Evolutionary conservation across 2,888 invertebrate genomes (phyloP), one percentile per base, ranked within the genome.

Genomic region (Dolichomitus sp.): DNA sequence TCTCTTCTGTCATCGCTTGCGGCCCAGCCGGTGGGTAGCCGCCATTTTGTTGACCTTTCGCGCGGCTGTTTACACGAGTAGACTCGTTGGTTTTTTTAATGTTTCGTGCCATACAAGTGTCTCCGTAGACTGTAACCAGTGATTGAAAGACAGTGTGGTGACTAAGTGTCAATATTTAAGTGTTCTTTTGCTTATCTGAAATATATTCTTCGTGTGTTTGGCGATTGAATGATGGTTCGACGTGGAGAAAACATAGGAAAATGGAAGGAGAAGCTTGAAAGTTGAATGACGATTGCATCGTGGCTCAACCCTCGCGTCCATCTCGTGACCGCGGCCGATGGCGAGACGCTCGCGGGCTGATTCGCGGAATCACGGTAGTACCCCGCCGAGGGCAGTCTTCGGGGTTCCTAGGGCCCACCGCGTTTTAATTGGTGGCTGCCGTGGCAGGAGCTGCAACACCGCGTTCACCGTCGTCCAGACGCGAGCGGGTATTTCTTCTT

Each of bases 1-100:
- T 19, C 23, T 23, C 11, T 19, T 12, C 23, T 23, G 27, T 5
- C 27, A 14, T 54, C 27, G 12, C 23, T 12, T 12, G 54, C 3
- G 54, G 54, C 12, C 27, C 52, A 48, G 14, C 76, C 52, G 68
- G n/a, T 79, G 48, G 65, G 50, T 27, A 54, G 27, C 68, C 87
- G 89, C 89, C 89, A 90, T 90, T 86, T 90, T 90, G 87, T 54
- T 63, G 77, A 81, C 84, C 87, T 85, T 84, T 81, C 30, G 61
- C 48, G 50, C 19, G 40, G 52, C 23, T 11, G 11, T 37, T 37
- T 12, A 23, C 23, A 54, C 54, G 54, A 1, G 4, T 12, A 27
- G 4, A 27, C 23, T 14, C 11, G 1, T 27, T 54, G 9, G 23
- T 23, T 54, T 3, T 23, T 54, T 54, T 27, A 5, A 27, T 54